These are phyloP conservation scores for Elegia similella DNA, from an alignment of 2,888 invertebrate genomes.

Conservation along the genomic window DNA sequence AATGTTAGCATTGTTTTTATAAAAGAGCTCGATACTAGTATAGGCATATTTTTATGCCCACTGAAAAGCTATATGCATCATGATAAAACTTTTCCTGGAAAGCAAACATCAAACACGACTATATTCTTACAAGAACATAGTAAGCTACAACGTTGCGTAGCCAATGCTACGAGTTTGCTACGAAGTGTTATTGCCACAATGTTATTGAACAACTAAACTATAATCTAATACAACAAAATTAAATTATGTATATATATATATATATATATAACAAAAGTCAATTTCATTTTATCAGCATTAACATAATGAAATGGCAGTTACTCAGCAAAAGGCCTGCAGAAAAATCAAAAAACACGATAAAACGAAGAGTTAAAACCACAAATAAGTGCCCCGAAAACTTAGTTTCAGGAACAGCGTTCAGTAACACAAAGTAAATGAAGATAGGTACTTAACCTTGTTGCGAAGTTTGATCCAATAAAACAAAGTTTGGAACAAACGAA, in stretches of 20 bases:
- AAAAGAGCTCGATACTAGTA: too few species aligned
- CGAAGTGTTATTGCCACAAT: not conserved
- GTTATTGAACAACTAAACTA: too few species aligned
- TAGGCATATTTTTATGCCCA: too few species aligned
- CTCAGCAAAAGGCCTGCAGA: too few species aligned
- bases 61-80: too few species aligned
- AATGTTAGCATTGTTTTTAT: too few species aligned
- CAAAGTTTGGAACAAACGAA: conserved; percentile 79
- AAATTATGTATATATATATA: too few species aligned
- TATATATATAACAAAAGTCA: too few species aligned
- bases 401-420: conserved; percentile 38
- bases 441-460: conserved; percentile 66
- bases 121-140: not conserved
- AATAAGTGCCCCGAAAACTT: conserved; percentile 36
- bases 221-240: too few species aligned
- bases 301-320: too few species aligned
- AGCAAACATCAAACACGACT: not conserved
- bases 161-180: not conserved
- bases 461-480: conserved; percentile 73
- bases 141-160: not conserved
- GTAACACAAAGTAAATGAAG: conserved; percentile 54
- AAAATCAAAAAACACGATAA: not conserved
- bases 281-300: too few species aligned
- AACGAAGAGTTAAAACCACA: conserved; percentile 21
- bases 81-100: too few species aligned